Base-by-base conservation (phyloP, 2,797 vertebrate genomes). In the Rhincodon typus region DNA sequence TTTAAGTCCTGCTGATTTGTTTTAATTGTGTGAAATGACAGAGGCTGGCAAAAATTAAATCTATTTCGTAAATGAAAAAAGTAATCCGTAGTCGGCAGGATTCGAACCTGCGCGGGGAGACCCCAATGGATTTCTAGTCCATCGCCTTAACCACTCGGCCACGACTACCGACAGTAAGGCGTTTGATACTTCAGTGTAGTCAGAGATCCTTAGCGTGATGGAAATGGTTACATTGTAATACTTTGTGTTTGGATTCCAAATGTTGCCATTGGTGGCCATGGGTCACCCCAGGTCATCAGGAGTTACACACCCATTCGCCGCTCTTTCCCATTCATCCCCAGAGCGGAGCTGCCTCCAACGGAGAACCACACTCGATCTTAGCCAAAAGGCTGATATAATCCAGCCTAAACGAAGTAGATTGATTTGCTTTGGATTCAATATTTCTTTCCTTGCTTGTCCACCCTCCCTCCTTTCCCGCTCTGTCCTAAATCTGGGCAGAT, bases 91-190 rank as follows among this genome's bases (percentile, higher is more conserved):
- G 94, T 95, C 94, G 94, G 94, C 94, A 95, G 94, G 97, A 97
- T 97, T 98, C 95, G 96, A 98, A 98, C 97, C 97, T 98, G 97
- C 97, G 96, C 97, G 96, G 97, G 97, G 97, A 97, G 96, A 98
- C 96, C 97, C 97, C 97, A 97, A 97, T 97, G 97, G 97, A 97
- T 97, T 98, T 97, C 97, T 97, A 98, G 97, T 97, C 97, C 97
- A 97, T 98, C 97, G 97, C 97, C 97, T 97, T 98, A 98, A 98
- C 97, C 97, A 97, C 97, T 97, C 97, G 96, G 97, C 97, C 97
- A 98, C 97, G 95, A 97, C 97, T n/a, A n/a, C n/a, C n/a, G n/a
- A n/a, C n/a, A n/a, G n/a, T n/a, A n/a, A n/a, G n/a, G n/a, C n/a
- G n/a, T n/a, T n/a, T n/a, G n/a, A n/a, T n/a, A n/a, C n/a, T n/a